Base-by-base conservation (phyloP, 2,113 vertebrate genomes). In the Gnathonemus echidnorhynchus region DNA sequence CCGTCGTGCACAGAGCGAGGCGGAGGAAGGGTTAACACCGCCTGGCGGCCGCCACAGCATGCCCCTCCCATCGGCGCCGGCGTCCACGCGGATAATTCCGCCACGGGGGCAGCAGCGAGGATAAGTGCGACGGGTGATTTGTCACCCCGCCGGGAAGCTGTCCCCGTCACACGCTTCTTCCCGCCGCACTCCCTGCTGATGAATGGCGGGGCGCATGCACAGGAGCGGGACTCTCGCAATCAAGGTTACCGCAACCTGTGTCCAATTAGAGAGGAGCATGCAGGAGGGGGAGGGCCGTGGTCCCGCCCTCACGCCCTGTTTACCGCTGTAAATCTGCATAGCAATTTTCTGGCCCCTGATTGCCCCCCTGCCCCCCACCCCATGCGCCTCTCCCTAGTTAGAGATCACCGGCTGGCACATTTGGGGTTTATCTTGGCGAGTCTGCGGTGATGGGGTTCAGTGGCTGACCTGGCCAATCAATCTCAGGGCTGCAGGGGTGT, bases 171-270 rank as follows among this genome's bases (percentile, higher is more conserved):
- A 95, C 95, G 95, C 95, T 95, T 95, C 94, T 94, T 91, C 89
- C 89, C 94, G 94, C 93, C 94, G 95, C 95, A 95, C 95, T 95
- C 94, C 94, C 89, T 91, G 93, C 94, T 96, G 95, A 96, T 96
- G 94, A 96, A 96, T 96, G 95, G 95, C 95, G 89, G 92, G 93
- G 92, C 92, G 84, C 92, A 95, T 95, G 93, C 93, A 95, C 94
- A 92, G 92, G 93, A 96, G 94, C 94, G 86, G 92, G 93, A 92
- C 93, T 93, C 94, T 93, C 92, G 90, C 94, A 94, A 95, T 94
- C 95, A 96, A 96, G 96, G 96, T 96, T 95, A 96, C 94, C 39
- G 94, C 95, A 95, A 95, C 95, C 95, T 95, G 93, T 92, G 92
- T 95, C 94, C 95, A 96, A 96, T 96, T 94, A 96, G 84, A 88